A percentile compares a stretch with the other conserved stretches of the same genome.
phyloP scores from a whole-genome alignment of 2,888 invertebrate genomes.

The Cataglyphis albicans region DNA sequence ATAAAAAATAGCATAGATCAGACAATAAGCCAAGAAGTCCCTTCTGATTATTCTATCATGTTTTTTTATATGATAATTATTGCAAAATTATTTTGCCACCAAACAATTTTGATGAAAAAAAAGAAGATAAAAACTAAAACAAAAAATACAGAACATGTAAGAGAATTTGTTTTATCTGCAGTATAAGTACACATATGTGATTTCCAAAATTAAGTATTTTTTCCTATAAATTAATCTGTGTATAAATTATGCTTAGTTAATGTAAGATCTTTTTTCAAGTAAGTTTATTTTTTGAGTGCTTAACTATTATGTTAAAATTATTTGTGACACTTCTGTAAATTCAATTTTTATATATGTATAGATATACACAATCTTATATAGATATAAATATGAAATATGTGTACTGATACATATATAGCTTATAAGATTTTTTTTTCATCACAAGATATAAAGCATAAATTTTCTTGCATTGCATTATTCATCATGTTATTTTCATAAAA shows the following conservation, averaged over 20 bases:
- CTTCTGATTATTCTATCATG: not conserved
- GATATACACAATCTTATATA: not conserved
- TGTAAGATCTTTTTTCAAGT: not conserved
- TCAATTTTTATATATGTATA: conserved; percentile 9
- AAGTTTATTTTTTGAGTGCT: not conserved
- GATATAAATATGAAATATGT: not conserved
- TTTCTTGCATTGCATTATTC: not conserved
- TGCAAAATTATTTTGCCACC: not conserved
- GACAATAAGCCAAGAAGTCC: not conserved
- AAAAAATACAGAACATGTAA: not conserved
- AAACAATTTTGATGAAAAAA: not conserved
- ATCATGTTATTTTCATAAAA: not conserved
- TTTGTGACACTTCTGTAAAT: conserved; percentile 5
- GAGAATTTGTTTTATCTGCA: not conserved
- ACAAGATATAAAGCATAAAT: not conserved
- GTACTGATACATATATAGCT: not conserved
- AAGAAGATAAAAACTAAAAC: not conserved
- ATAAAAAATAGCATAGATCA: conserved; percentile 21
- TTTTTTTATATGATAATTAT: not conserved
- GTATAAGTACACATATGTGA: not conserved
- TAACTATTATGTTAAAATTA: not conserved
- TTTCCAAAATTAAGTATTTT: not conserved
- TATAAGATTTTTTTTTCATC: not conserved
- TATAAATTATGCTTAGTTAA: not conserved
- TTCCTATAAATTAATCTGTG: not conserved